A percentile compares a stretch with the other conserved stretches of the same genome.
Evolutionary conservation across 2,797 vertebrate genomes (phyloP).

Genomic region (Bryconaethiops microstoma): DNA sequence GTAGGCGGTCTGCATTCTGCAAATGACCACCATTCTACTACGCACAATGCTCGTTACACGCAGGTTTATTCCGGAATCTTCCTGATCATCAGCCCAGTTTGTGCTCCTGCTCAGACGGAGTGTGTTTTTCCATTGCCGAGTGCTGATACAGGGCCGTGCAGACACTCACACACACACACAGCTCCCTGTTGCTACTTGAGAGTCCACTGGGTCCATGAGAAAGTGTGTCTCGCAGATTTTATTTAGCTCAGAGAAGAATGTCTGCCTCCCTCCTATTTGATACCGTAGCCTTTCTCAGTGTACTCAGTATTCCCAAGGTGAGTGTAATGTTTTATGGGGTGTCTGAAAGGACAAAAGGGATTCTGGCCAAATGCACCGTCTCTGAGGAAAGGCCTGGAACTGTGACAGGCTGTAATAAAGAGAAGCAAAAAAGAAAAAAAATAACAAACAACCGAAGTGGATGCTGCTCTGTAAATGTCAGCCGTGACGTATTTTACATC

Average conservation of each 20-base stretch:
- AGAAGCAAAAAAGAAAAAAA: neutral
- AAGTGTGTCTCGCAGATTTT: slow-evolving; percentile 59
- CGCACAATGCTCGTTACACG: slow-evolving; percentile 3
- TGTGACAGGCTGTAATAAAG: slow-evolving; percentile 21
- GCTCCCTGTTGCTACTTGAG: slow-evolving; percentile 47
- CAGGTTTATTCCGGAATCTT: slow-evolving; percentile 28
- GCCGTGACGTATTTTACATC: neutral
- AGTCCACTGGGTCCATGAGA: slow-evolving; percentile 52
- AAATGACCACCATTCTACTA: slow-evolving; percentile 18
- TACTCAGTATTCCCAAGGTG: slow-evolving; percentile 57
- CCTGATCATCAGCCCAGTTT: slow-evolving; percentile 17
- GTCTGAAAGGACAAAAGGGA: slow-evolving; percentile 53
- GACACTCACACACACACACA: neutral
- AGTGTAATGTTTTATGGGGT: slow-evolving; percentile 54
- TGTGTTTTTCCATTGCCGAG: slow-evolving; percentile 38
- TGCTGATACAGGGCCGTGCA: slow-evolving; percentile 18
- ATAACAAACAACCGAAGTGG: neutral
- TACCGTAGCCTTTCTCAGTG: slow-evolving; percentile 54
- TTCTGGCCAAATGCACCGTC: slow-evolving; percentile 34
- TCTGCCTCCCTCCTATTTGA: slow-evolving; percentile 49
- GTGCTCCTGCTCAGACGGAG: neutral
- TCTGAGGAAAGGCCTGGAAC: slow-evolving; percentile 21
- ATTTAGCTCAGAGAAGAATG: slow-evolving; percentile 61
- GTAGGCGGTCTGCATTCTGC: slow-evolving; percentile 26
- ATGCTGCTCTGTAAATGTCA: slow-evolving; percentile 19